Percentiles rank a stretch among this genome's conserved stretches.
Evolutionary conservation across 2,888 invertebrate genomes (phyloP).

Genomic region (Mongoloraphidia duomilia): DNA sequence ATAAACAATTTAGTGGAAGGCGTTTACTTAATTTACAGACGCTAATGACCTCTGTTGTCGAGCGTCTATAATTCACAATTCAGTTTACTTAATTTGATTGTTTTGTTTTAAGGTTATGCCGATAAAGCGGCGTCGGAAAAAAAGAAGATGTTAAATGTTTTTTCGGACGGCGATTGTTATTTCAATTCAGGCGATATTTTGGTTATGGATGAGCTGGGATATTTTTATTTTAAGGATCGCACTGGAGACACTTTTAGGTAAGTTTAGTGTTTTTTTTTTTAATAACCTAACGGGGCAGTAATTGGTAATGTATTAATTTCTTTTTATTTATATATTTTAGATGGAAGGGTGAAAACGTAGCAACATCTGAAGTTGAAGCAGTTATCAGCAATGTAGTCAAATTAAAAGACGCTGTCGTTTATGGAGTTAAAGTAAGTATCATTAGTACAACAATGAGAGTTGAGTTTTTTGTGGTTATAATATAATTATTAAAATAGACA

Average conservation of each 20-base stretch:
- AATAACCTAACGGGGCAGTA: neutral
- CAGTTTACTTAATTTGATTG: constrained; percentile 20
- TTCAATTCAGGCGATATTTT: constrained; percentile 88
- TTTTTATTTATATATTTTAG: constrained; percentile 15
- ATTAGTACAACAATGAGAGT: too few species aligned
- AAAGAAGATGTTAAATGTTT: constrained; percentile 56
- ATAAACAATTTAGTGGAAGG: neutral
- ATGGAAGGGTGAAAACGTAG: constrained; percentile 95
- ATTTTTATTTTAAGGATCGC: constrained; percentile 85
- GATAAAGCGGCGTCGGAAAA: constrained; percentile 50
- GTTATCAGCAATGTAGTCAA: constrained; percentile 64
- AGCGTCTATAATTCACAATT: too few species aligned
- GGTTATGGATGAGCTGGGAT: constrained; percentile 82
- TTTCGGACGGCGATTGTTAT: constrained; percentile 71
- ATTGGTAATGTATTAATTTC: neutral
- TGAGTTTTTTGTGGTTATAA: too few species aligned
- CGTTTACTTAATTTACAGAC: constrained; percentile 11
- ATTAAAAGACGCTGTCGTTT: constrained; percentile 63
- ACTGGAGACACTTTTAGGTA: constrained; percentile 67
- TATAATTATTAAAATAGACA: too few species aligned
- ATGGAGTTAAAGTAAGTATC: constrained; percentile 67
- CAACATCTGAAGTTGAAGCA: constrained; percentile 89
- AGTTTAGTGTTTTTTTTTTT: constrained; percentile 5
- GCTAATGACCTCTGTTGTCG: too few species aligned
- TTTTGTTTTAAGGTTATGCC: constrained; percentile 39